A percentile compares a stretch with the other conserved stretches of the same genome.
Conservation (phyloP, 2,888 invertebrate species). For the Sicus ferrugineus region DNA sequence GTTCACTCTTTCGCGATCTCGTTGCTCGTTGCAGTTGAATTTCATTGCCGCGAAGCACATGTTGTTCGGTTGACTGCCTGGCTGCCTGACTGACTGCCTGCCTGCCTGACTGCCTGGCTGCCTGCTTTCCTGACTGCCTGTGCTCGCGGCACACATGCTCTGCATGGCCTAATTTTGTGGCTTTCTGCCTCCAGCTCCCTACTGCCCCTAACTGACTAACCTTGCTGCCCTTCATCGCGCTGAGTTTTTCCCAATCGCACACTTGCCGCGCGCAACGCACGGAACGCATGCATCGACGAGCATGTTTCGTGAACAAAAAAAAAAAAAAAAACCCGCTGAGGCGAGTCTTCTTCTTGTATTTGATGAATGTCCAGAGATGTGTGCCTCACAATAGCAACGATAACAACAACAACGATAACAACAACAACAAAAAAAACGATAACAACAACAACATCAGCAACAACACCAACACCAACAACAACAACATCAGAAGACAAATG, state of each 20-base stretch:
- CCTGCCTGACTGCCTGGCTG: no score
- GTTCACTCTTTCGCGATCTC: not conserved
- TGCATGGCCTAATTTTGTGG: conserved; percentile 10
- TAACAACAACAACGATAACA: not conserved
- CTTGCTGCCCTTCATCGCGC: not conserved
- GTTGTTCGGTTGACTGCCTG: not conserved
- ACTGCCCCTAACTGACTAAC: not conserved
- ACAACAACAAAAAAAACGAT: not conserved
- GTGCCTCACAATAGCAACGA: not conserved
- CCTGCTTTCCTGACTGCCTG: not conserved
- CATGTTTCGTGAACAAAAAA: not conserved
- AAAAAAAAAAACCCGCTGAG: no score
- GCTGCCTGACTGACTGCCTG: no score
- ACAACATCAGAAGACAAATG: not conserved
- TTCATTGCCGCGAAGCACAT: conserved; percentile 1
- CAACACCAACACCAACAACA: not conserved
- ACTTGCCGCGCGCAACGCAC: not conserved
- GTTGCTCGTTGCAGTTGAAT: not conserved
- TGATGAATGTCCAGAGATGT: conserved; percentile 8
- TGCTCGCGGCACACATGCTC: not conserved
- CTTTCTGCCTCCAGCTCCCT: not conserved
- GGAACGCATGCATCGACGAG: not conserved
- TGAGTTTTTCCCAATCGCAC: no score
- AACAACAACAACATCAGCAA: not conserved
- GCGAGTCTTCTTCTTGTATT: not conserved